These are phyloP conservation scores for Eidolon dupreanum DNA, from an alignment of 2,797 vertebrate species.

Conservation along the genomic window DNA sequence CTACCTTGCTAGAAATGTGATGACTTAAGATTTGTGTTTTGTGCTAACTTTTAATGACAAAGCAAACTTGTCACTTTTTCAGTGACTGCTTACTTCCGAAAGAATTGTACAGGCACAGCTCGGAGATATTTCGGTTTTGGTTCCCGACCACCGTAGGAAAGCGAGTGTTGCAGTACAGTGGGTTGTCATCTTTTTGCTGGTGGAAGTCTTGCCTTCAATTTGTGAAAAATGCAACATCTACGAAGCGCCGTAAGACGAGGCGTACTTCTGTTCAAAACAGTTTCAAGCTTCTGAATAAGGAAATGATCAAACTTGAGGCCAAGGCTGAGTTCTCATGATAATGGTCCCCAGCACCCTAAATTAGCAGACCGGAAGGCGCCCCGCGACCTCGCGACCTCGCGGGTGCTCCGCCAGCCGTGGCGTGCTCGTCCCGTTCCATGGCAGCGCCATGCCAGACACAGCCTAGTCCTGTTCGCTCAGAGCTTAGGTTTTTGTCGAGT, in stretches of 20 bases:
- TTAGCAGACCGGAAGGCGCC: neutral
- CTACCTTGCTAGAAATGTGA: neutral
- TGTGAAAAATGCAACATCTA: neutral
- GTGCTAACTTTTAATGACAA: neutral
- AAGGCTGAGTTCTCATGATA: neutral
- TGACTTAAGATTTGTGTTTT: neutral
- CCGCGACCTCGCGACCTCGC: neutral
- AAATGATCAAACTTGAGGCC: neutral
- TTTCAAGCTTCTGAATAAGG: neutral
- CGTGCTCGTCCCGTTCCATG: neutral
- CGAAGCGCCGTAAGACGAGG: neutral
- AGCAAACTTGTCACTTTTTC: neutral
- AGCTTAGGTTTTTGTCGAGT: neutral
- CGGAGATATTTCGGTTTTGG: too few species aligned
- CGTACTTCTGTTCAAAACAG: neutral
- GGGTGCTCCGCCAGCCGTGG: neutral
- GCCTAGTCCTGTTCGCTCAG: neutral
- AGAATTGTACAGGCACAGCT: neutral
- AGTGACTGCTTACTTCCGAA: neutral
- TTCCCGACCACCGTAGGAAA: neutral
- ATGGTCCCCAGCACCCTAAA: neutral
- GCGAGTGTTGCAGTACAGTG: neutral
- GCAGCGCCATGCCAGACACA: neutral
- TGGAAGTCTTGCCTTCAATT: neutral
- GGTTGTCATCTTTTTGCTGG: neutral